Base-by-base conservation (phyloP, 2,888 invertebrate species). In the Stomorhina lunata region DNA sequence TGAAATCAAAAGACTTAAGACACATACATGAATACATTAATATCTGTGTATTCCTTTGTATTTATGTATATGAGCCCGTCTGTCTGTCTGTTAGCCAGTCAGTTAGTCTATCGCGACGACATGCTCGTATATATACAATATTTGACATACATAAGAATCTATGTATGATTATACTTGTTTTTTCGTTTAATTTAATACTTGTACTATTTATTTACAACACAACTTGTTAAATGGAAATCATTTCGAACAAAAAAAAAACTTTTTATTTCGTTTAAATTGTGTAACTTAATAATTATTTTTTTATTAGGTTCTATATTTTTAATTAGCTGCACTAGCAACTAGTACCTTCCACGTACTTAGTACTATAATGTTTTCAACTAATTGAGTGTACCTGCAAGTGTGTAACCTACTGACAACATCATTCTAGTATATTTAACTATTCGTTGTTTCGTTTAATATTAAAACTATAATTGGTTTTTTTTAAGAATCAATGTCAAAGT, bases 401-500 rank as follows among this genome's bases (percentile, higher is more conserved):
- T 40, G 48, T 32, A 10, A 37, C 1, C 20, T 20, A 59, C 10
- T 9, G 15, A 43, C 50, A 65, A 37, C 20, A 32, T 53, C 40
- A 63, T 63, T 72, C 68, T 59, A 40, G n/a, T n/a, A n/a, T n/a
- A n/a, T 40, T 15, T 61, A 32, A n/a, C 9, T 37, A 63, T 37
- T 15, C 22, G 45, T 10, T 40, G 9, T 32, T 34, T 55, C 1
- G 10, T 57, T 71, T 63, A 15, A 12, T 72, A 25, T 48, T 50
- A n/a, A 20, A 27, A 27, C 17, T 40, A 43, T 68, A 65, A 59
- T 43, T 73, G 43, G 20, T 9, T 57, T 27, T n/a, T n/a, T n/a
- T 68, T 66, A 50, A 82, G 79, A 82, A 82, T 79, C 82, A 82
- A 82, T 82, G 82, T 76, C 82, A 82, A 75, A 71, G 65, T 61